These are phyloP conservation scores for Pollenia amentaria DNA, from an alignment of 2,888 invertebrate genomes.

Conservation along the genomic window DNA sequence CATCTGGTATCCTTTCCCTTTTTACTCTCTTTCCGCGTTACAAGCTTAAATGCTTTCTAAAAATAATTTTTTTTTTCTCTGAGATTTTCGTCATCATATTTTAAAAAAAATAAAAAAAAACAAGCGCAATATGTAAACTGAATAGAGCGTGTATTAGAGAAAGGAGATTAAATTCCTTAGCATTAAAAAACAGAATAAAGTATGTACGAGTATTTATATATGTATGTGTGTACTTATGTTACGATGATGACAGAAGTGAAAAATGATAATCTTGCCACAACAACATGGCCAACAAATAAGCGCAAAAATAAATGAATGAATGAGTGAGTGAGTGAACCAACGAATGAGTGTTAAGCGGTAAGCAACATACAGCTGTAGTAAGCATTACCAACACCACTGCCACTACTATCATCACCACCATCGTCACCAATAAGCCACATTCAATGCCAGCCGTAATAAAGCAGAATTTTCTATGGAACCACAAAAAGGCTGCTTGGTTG, in stretches of 20 bases:
- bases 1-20: constrained; percentile 11
- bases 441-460: constrained; percentile 56
- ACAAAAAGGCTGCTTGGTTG: constrained; percentile 59
- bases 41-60: constrained; percentile 59
- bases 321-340: constrained; percentile 57
- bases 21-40: not conserved
- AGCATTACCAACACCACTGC: constrained; percentile 28
- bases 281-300: constrained; percentile 68
- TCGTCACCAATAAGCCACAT: constrained; percentile 52
- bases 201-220: not conserved
- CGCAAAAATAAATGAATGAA: constrained; percentile 23
- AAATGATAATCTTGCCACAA: constrained; percentile 75
- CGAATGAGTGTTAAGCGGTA: constrained; percentile 59
- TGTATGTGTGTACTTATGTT: constrained; percentile 64
- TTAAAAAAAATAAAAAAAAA: constrained; percentile 16
- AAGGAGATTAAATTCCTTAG: constrained; percentile 72
- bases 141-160: constrained; percentile 31
- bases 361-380: constrained; percentile 58
- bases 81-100: constrained; percentile 61
- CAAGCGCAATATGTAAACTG: constrained; percentile 22
- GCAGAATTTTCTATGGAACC: constrained; percentile 50
- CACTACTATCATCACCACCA: constrained; percentile 11
- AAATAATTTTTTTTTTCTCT: constrained; percentile 67
- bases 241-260: constrained; percentile 76
- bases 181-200: constrained; percentile 48